phyloP scores from a whole-genome alignment of 2,888 invertebrate species.

The Nomada fabriciana region DNA sequence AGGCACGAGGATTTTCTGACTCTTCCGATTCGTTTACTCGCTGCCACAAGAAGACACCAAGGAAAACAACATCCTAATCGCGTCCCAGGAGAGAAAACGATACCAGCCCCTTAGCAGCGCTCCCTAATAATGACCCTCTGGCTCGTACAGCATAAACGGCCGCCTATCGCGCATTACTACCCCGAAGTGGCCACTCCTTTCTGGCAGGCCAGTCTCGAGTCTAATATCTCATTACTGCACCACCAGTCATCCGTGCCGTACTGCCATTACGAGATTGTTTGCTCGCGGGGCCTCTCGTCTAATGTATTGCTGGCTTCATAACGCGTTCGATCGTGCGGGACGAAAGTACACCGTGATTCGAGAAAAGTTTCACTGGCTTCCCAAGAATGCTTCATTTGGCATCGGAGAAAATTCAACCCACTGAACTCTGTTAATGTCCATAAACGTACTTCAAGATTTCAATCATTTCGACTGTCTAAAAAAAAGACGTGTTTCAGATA shows the following conservation, averaged over 20 bases:
- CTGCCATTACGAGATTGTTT: conserved; percentile 84
- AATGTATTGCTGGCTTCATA: conserved; percentile 76
- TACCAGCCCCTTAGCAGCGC: conserved; percentile 78
- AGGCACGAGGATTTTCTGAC: conserved; percentile 43
- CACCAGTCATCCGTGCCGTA: conserved; percentile 81
- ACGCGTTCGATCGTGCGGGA: conserved; percentile 61
- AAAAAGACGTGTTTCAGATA: neutral
- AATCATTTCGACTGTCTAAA: neutral
- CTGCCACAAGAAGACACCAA: conserved; percentile 31
- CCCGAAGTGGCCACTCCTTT: conserved; percentile 83
- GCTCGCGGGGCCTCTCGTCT: conserved; percentile 78
- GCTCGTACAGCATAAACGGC: conserved; percentile 69
- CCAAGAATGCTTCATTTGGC: neutral
- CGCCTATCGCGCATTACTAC: conserved; percentile 79
- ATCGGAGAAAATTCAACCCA: too few relatives aligned
- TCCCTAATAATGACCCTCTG: conserved; percentile 79
- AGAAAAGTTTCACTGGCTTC: neutral
- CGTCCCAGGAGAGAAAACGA: conserved; percentile 83
- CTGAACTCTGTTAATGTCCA: too few relatives aligned
- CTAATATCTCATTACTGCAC: conserved; percentile 84
- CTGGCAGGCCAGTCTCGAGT: conserved; percentile 75
- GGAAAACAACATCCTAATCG: conserved; percentile 81
- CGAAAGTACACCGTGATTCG: conserved; percentile 54
- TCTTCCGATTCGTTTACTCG: conserved; percentile 3
- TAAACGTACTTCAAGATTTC: too few relatives aligned